Base-by-base conservation (phyloP, 2,888 invertebrate genomes). In the Stegana nigrithorax region DNA sequence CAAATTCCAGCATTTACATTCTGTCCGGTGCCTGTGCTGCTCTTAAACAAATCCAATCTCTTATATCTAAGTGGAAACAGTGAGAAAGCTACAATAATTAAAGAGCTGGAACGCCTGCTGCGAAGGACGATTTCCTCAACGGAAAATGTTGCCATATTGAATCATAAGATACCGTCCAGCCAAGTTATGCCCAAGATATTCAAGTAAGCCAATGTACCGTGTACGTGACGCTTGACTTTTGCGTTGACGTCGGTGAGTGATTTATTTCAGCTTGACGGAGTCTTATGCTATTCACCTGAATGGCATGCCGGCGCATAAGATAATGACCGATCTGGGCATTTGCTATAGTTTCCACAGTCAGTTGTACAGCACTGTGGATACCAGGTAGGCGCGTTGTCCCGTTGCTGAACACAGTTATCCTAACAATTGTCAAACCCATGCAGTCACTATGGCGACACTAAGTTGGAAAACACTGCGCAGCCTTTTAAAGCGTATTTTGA, bases 261-360 rank as follows among this genome's bases (percentile, higher is more conserved):
- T 5, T 14, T 7, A 5, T 62, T 62, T 5, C 10, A 66, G 64
- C 14, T 62, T 65, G 44, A 59, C 63, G 1, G 32, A 61, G 17
- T n/a, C 44, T 17, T 61, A 59, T 25, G 7, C 27, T 7, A 55
- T 62, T 2, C 23, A 1, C 1, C 12, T 45, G 8, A 1, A 56
- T 26, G 60, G 53, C 12, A 14, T 27, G n/a, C 47, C 27, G 10
- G 63, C 59, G 7, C 47, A 59, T 0, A 65, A 61, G 60, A 45
- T 67, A 14, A 59, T 67, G 59, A 67, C 64, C 5, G 65, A 65
- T 44, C 12, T 64, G 8, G 67, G 65, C 4, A 60, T 66, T 53
- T 68, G 67, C 44, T 66, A 66, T 32, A 64, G 62, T 1, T 26
- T 66, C 4, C 62, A 62, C 3, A 62, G 57, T 44, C 47, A 57